Evolutionary conservation across 2,113 vertebrate species (phyloP), one percentile per base, ranked within the genome.

Genomic region (Bubalus kerabau): DNA sequence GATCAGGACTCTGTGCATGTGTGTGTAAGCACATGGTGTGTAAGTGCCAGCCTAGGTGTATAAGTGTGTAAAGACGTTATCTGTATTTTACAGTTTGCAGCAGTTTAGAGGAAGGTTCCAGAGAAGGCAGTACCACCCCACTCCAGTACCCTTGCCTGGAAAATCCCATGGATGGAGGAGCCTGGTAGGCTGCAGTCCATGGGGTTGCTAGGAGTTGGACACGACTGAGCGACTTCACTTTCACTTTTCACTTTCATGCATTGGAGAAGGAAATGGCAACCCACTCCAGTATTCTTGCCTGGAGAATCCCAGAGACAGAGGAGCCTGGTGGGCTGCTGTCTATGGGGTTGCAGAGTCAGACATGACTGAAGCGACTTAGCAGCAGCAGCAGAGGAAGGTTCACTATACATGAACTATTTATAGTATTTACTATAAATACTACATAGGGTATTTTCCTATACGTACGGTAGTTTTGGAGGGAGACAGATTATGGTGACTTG

Each of bases 141-240:
- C 60, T 62, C 60, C 14, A 62, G 28, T 32, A 62, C 6, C 30
- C 28, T 62, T 32, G 28, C 28, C 28, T 62, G 60, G 60, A 62
- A 6, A 62, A 62, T 16, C 28, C 28, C 28, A 62, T 62, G 60
- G 28, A 62, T 0, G 1, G 60, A 62, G 28, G 60, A 32, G 60
- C 28, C 60, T 32, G 28, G 13, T 62, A 15, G 60, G 28, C 60
- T 62, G 3, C 1, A 30, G 60, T 62, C 28, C 6, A 7, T 62
- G 60, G 28, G 6, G 60, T 30, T 2, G 1, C 28, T 30, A 14
- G 15, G 28, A 14, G 60, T 62, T 2, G 0, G 13, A 7, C 28
- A 62, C 1, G 13, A 62, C 28, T 62, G 28, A 62, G 28, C 6
- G 13, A 30, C 5, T 62, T 30, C 28, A 6, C 59, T 62, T 62